Conservation (phyloP, 2,797 vertebrate species). For the Dipus sagitta region DNA sequence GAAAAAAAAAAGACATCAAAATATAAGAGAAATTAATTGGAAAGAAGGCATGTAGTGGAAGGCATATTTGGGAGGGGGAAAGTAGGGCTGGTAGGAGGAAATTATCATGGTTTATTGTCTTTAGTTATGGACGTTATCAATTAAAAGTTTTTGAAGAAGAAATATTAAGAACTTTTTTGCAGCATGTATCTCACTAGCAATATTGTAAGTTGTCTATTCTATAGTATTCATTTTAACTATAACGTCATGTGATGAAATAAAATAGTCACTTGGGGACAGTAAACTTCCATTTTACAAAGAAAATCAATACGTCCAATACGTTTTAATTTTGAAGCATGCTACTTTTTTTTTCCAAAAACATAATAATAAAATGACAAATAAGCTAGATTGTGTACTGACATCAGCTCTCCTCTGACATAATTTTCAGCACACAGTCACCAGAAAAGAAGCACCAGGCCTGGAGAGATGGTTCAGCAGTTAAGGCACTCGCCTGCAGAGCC, state of each 20-base stretch:
- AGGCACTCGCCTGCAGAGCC: too few species aligned
- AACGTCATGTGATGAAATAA: background rate
- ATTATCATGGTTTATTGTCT: too few species aligned
- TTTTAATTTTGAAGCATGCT: background rate
- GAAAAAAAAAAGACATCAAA: too few species aligned
- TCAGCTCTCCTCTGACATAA: background rate
- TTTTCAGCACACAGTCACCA: background rate
- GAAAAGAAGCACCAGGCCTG: too few species aligned
- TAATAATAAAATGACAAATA: background rate
- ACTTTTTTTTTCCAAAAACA: background rate
- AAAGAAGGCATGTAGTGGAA: too few species aligned
- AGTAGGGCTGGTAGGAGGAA: too few species aligned
- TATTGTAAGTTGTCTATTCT: background rate
- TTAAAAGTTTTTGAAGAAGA: too few species aligned
- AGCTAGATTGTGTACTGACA: background rate
- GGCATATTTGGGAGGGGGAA: too few species aligned
- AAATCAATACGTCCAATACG: background rate
- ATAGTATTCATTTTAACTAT: conserved; percentile 10
- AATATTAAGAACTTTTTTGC: background rate
- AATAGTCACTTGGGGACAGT: background rate
- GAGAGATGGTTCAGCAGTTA: too few species aligned
- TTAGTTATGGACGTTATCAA: too few species aligned
- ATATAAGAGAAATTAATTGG: too few species aligned
- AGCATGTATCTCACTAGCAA: background rate
- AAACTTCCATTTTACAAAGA: background rate